These are phyloP conservation scores for Leptinotarsa undecemlineata DNA, from an alignment of 1,140 invertebrate species.

Conservation along the genomic window DNA sequence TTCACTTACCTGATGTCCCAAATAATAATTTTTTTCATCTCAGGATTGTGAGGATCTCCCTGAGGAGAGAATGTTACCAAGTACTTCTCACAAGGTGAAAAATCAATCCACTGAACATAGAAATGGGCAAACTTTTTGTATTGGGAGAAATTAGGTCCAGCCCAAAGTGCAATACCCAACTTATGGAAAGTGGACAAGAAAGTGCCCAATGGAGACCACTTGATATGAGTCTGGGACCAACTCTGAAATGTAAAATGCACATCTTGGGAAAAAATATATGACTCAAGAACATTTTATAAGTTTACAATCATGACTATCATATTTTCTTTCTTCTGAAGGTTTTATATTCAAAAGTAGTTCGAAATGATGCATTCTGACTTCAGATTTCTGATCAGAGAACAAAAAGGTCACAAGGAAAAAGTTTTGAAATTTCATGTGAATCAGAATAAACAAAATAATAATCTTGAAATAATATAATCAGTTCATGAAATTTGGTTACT, in stretches of 20 bases:
- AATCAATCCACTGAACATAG: slow-evolving; percentile 94
- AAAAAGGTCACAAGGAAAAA: too few relatives aligned
- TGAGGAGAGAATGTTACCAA: slow-evolving; percentile 88
- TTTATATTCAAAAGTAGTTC: too few relatives aligned
- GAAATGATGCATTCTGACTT: too few relatives aligned
- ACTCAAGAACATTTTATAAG: too few relatives aligned
- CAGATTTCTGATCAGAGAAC: too few relatives aligned
- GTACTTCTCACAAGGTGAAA: slow-evolving; percentile 97
- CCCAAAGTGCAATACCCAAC: slow-evolving; percentile 95
- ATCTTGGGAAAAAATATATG: too few relatives aligned
- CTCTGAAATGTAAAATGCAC: slow-evolving; percentile 60
- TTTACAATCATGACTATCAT: too few relatives aligned
- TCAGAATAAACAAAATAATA: too few relatives aligned
- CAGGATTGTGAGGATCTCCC: slow-evolving; percentile 64
- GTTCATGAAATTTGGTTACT: too few relatives aligned
- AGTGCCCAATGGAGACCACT: slow-evolving; percentile 96
- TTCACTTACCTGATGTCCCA: slow-evolving; percentile 83
- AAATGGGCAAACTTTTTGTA: slow-evolving; percentile 90
- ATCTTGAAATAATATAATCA: too few relatives aligned
- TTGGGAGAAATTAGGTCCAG: slow-evolving; percentile 89
- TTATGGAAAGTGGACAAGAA: slow-evolving; percentile 96
- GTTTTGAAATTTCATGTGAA: too few relatives aligned
- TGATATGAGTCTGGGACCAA: slow-evolving; percentile 94
- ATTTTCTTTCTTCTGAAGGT: too few relatives aligned
- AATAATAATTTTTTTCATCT: slow-evolving; percentile 79